phyloP scores from a whole-genome alignment of 2,888 invertebrate species.

The Aphidoletes aphidimyza region DNA sequence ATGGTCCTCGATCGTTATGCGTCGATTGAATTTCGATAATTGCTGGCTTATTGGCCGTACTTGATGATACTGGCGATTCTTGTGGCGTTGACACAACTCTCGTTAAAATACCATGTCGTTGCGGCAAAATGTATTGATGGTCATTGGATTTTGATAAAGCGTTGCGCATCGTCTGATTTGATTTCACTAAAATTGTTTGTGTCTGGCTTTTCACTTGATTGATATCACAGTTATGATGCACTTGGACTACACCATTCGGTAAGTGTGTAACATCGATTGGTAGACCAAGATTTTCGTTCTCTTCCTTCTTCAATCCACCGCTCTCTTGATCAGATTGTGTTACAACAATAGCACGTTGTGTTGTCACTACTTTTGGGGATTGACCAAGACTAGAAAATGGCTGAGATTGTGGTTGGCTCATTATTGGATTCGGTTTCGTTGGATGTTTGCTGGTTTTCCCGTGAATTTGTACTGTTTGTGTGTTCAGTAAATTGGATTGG shows the following conservation, averaged over 20 bases:
- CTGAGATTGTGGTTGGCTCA: slow-evolving; percentile 51
- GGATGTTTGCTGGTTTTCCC: not conserved
- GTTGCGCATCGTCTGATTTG: slow-evolving; percentile 55
- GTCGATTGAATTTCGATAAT: slow-evolving; percentile 67
- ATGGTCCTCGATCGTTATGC: slow-evolving; percentile 73
- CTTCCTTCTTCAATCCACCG: slow-evolving; percentile 4
- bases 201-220: slow-evolving; percentile 59
- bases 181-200: slow-evolving; percentile 55
- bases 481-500: not conserved
- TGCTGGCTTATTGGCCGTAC: slow-evolving; percentile 75
- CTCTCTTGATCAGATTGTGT: slow-evolving; percentile 54
- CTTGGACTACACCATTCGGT: slow-evolving; percentile 61
- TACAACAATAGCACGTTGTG: slow-evolving; percentile 54
- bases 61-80: slow-evolving; percentile 68
- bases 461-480: slow-evolving; percentile 47
- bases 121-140: slow-evolving; percentile 60
- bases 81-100: slow-evolving; percentile 57
- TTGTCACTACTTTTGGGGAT: slow-evolving; percentile 56
- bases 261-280: slow-evolving; percentile 61
- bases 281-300: slow-evolving; percentile 56
- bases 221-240: slow-evolving; percentile 60
- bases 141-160: slow-evolving; percentile 58
- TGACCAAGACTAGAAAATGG: slow-evolving; percentile 50
- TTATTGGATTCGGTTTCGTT: not conserved
- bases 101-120: slow-evolving; percentile 63